Evolutionary conservation across 2,113 vertebrate species (phyloP).

Genomic region (Nothobranchius kuhntae): DNA sequence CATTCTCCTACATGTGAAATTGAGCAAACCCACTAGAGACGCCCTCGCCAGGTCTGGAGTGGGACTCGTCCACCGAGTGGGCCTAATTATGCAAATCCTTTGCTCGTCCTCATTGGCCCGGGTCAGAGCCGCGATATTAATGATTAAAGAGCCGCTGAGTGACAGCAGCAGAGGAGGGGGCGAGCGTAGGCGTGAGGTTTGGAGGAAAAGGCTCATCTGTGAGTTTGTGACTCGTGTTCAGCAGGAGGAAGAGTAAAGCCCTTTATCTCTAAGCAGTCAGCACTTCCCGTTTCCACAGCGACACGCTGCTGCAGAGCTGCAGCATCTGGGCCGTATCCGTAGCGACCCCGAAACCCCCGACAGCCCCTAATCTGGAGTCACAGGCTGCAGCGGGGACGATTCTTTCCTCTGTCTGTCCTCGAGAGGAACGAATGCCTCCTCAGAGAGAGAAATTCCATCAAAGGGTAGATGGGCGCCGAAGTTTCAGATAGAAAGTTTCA

Average conservation of each 20-base stretch:
- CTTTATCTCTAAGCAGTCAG: conserved; percentile 68
- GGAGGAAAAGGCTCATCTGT: conserved; percentile 8
- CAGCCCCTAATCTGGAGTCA: conserved; percentile 59
- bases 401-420: conserved; percentile 13
- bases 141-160: conserved; percentile 52
- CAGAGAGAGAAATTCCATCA: conserved; percentile 46
- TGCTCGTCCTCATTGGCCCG: conserved; percentile 60
- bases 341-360: conserved; percentile 54
- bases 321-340: conserved; percentile 59
- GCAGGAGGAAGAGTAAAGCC: conserved; percentile 54
- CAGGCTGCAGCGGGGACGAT: conserved; percentile 33
- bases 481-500: conserved; percentile 8
- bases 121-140: conserved; percentile 64
- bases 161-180: conserved; percentile 25
- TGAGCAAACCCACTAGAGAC: conserved; percentile 58
- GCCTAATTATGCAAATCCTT: conserved; percentile 73
- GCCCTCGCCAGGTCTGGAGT: conserved; percentile 56
- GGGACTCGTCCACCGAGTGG: conserved; percentile 65
- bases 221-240: conserved; percentile 32
- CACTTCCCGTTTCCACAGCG: conserved; percentile 66
- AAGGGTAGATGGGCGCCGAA: conserved; percentile 14
- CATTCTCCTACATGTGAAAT: conserved; percentile 46
- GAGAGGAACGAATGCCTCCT: conserved; percentile 38
- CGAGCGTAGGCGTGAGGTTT: conserved; percentile 20
- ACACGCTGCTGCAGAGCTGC: conserved; percentile 44